Percentiles rank a stretch among this genome's conserved stretches.
phyloP scores from a whole-genome alignment of 53 echinoderm and acorn worm genomes.

The Actinopyga echinites region DNA sequence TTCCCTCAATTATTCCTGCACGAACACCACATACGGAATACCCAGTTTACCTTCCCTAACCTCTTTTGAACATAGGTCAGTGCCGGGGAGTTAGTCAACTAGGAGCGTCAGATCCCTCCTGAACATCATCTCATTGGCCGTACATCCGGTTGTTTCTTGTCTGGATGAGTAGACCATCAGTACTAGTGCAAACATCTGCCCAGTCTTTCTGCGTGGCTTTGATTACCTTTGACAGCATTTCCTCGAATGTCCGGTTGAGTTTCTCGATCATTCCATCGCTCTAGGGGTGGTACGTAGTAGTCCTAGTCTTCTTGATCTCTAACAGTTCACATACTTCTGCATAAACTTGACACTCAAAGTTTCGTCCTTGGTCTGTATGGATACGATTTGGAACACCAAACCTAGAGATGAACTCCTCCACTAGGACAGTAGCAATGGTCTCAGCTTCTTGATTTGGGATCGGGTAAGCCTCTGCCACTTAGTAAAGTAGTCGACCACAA shows the following conservation, averaged over 20 bases:
- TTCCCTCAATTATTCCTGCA: neutral
- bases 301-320: slow-evolving; percentile 45
- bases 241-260: slow-evolving; percentile 45
- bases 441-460: slow-evolving; percentile 8
- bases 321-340: slow-evolving; percentile 38
- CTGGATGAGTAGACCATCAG: neutral
- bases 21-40: neutral
- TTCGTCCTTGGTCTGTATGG: slow-evolving; percentile 54
- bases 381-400: slow-evolving; percentile 39
- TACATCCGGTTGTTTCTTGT: neutral
- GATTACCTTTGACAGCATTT: slow-evolving; percentile 40
- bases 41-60: neutral
- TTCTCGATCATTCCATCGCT: slow-evolving; percentile 47
- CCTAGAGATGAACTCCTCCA: slow-evolving; percentile 27
- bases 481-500: neutral
- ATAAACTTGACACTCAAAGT: slow-evolving; percentile 45
- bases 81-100: neutral
- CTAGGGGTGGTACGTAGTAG: slow-evolving; percentile 50
- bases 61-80: too few relatives aligned
- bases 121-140: slow-evolving; percentile 4
- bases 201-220: slow-evolving; percentile 41
- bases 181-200: slow-evolving; percentile 7
- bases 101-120: neutral
- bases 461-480: slow-evolving; percentile 3
- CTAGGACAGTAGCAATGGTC: slow-evolving; percentile 28